Percentiles rank a stretch among this genome's conserved stretches.
Evolutionary conservation across 2,113 vertebrate genomes (phyloP).

Genomic region (Sitta europaea): DNA sequence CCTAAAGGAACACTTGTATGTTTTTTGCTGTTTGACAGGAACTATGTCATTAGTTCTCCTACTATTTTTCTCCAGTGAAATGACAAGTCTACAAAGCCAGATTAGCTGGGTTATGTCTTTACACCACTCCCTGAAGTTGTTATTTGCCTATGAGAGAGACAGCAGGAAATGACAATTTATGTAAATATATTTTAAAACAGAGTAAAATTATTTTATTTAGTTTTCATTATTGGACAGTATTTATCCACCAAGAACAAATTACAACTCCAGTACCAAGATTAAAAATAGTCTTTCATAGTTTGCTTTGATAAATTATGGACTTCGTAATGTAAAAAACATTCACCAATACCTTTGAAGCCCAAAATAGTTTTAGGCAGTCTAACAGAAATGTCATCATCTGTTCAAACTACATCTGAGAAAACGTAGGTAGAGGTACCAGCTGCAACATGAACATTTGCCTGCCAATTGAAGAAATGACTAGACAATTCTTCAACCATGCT

Average conservation of each 20-base stretch:
- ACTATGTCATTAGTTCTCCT: neutral
- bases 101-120: neutral
- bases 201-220: neutral
- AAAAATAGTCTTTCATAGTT: neutral
- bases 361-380: neutral
- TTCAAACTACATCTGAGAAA: neutral
- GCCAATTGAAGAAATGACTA: neutral
- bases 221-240: neutral
- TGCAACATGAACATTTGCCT: neutral
- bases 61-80: neutral
- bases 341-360: neutral
- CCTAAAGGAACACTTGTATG: neutral
- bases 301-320: neutral
- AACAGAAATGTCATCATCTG: neutral
- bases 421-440: neutral
- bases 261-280: neutral
- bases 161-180: neutral
- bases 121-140: neutral
- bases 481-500: neutral
- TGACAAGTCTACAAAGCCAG: neutral
- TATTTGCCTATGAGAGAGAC: neutral
- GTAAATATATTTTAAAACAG: neutral
- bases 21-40: neutral
- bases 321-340: neutral
- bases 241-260: neutral